Evolutionary conservation across 2,888 invertebrate species (phyloP), one percentile per base, ranked within the genome.

Genomic region (Neoascia interrupta): DNA sequence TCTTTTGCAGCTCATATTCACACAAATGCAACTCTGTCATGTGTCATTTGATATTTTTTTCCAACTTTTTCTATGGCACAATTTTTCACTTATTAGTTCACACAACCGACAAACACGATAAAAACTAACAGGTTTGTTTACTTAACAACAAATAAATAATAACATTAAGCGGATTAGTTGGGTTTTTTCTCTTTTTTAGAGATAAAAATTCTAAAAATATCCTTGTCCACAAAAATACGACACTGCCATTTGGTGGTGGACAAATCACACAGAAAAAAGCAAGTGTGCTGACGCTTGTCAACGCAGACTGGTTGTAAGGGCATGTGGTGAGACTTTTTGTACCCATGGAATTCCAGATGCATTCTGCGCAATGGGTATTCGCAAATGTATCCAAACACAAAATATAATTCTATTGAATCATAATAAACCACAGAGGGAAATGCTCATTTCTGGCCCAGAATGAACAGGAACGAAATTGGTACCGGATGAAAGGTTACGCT

Each of bases 21-120:
- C 51, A 47, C 56, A 68, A 79, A 73, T 73, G 79, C 79, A 79
- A 73, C 45, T 61, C 60, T 79, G 79, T 79, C 79, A 79, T 72
- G 76, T 76, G 79, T 79, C 79, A 79, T 66, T 60, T 37, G 60
- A 58, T 47, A 47, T 64, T 63, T 73, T 58, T 39, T 41, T 47
- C 36, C 43, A n/a, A n/a, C n/a, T 60, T 47, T 6, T n/a, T 4
- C 31, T 31, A 4, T 26, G 26, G 13, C 60, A 58, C 58, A 6
- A 41, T 41, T 13, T 51, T 13, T 31, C 41, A 43, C 21, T 47
- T 47, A 5, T 19, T 28, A 47, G 8, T 4, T 23, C 11, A 21
- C 36, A 28, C 18, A 31, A 3, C 3, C 26, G 31, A 19, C 37
- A 26, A 15, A 13, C 16, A 16, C 4, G 3, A 18, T 36, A 36